Base-by-base conservation (phyloP, 2,888 invertebrate species). In the Hipparchia sbordonii region DNA sequence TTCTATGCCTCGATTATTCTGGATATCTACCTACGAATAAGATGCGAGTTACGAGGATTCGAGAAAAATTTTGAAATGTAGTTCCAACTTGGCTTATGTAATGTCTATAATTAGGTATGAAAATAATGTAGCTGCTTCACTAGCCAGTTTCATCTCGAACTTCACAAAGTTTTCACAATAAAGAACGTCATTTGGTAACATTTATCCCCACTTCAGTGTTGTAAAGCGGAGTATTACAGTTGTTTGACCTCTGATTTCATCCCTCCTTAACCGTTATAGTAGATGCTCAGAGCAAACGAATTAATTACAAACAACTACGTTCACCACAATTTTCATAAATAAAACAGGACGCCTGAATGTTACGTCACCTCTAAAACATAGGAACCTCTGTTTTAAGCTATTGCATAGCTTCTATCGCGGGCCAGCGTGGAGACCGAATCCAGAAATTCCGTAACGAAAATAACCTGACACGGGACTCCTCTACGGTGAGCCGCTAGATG, bases 231-330 rank as follows among this genome's bases (percentile, higher is more conserved):
- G 46, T 56, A 45, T 48, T 67, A 46, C 57, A 67, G 67, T 56
- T 67, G 9, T 5, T 48, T 67, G 59, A 67, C 67, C 67, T 48
- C 9, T 46, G 46, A 57, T 59, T 59, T 48, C 68, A 12, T 68
- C 59, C 51, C 51, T n/a, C 23, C 59, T n/a, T 68, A n/a, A 46
- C 62, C 2, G 12, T 48, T 60, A 60, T 12, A 57, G 57, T 45
- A 67, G 56, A 7, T 13, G n/a, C 54, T 33, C 51, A 33, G 12
- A 33, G 57, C 59, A 68, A 68, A 59, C 8, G 23, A 60, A 59
- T 60, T 68, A 68, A 68, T 68, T 68, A 68, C 6, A 12, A 57
- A 59, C 51, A 51, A 59, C 23, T 68, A 59, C 51, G 60, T 33
- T 9, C 7, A 68, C 68, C 59, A 48, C 12, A 13, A 13, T 67